phyloP scores from a whole-genome alignment of 2,797 vertebrate genomes.

The Arrhamphus sclerolepis region DNA sequence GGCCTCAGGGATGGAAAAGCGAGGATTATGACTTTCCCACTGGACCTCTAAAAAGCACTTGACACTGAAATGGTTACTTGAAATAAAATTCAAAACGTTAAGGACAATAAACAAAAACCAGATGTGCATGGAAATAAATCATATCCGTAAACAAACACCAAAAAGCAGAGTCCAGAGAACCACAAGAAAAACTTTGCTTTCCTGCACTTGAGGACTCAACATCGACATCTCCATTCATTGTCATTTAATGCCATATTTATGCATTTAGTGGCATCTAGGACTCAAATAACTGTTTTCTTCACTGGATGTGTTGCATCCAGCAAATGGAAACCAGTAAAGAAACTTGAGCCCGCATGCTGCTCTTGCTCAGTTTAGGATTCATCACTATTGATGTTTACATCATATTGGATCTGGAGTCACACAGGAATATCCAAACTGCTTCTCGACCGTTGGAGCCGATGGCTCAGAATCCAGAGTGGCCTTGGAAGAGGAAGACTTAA shows the following conservation, averaged over 20 bases:
- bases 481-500: slow-evolving; percentile 9
- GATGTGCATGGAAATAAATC: too few relatives aligned
- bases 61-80: slow-evolving; percentile 10
- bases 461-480: not conserved
- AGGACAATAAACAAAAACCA: not conserved
- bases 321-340: not conserved
- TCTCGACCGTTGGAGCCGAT: slow-evolving; percentile 1
- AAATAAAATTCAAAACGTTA: slow-evolving; percentile 8
- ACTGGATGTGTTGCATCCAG: too few relatives aligned
- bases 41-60: slow-evolving; percentile 7
- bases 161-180: too few relatives aligned
- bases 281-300: too few relatives aligned
- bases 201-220: too few relatives aligned
- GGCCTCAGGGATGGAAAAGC: slow-evolving; percentile 22
- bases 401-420: not conserved
- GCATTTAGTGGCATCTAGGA: too few relatives aligned
- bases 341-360: not conserved
- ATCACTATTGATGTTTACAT: not conserved
- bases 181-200: too few relatives aligned
- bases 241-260: too few relatives aligned
- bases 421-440: not conserved
- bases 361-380: not conserved
- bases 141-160: too few relatives aligned
- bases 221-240: too few relatives aligned
- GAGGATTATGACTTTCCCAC: slow-evolving; percentile 37